These are phyloP conservation scores for Glossophaga mutica DNA, from an alignment of 2,797 vertebrate species.

Conservation along the genomic window DNA sequence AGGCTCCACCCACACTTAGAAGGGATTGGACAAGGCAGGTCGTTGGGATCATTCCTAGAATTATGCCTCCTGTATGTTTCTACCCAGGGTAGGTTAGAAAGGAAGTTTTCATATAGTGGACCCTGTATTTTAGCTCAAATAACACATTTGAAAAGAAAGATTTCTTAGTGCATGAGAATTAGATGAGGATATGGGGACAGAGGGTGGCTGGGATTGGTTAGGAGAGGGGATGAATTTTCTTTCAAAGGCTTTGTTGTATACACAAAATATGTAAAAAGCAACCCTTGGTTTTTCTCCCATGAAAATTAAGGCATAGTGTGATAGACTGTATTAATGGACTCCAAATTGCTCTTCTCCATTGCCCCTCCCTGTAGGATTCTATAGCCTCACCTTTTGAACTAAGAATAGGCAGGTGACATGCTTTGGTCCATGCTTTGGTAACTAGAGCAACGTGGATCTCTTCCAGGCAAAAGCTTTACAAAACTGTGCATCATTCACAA, in stretches of 20 bases:
- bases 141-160: neutral
- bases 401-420: neutral
- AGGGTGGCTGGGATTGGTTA: neutral
- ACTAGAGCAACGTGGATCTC: neutral
- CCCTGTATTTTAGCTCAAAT: neutral
- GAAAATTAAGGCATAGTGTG: neutral
- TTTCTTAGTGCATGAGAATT: neutral
- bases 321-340: neutral
- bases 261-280: neutral
- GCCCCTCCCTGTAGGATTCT: neutral
- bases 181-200: neutral
- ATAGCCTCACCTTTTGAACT: neutral
- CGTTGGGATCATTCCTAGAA: neutral
- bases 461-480: neutral
- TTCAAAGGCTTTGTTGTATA: neutral
- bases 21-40: neutral
- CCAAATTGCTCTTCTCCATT: neutral
- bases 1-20: neutral
- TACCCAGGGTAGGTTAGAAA: neutral
- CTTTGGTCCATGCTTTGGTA: neutral
- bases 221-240: neutral
- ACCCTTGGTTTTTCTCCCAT: neutral
- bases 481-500: neutral
- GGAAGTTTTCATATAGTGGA: neutral
- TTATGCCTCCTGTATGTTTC: neutral